Percentiles rank a stretch among this genome's conserved stretches.
Conservation (phyloP, 2,797 vertebrate genomes). For the Aselliscus stoliczkanus region DNA sequence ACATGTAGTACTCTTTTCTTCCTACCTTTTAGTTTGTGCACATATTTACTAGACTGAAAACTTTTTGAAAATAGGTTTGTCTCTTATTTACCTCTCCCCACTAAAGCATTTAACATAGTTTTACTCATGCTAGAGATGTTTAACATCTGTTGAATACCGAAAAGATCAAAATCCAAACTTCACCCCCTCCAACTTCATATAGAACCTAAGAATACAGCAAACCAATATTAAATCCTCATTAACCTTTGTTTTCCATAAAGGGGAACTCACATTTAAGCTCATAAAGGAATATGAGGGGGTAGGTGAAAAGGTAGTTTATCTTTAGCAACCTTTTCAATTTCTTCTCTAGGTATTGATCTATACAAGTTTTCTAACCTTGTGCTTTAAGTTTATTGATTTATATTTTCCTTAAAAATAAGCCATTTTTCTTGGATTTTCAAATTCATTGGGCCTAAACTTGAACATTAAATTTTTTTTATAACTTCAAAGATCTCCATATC, state of each 20-base stretch:
- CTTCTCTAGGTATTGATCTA: background rate
- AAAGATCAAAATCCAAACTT: background rate
- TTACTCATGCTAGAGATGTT: background rate
- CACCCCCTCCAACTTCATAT: background rate
- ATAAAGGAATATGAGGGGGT: background rate
- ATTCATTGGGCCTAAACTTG: background rate
- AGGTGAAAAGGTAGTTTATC: background rate
- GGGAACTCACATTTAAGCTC: constrained; percentile 9
- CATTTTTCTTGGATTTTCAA: background rate
- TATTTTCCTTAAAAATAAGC: background rate
- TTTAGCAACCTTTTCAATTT: background rate
- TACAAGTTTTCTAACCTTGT: background rate
- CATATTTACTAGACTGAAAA: background rate
- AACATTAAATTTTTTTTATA: background rate
- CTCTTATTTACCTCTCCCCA: background rate
- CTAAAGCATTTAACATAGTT: background rate
- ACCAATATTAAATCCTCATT: background rate
- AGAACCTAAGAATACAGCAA: background rate
- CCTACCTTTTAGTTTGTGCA: background rate
- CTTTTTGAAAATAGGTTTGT: background rate
- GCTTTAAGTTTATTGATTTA: background rate
- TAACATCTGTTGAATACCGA: background rate
- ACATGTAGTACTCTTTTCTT: background rate
- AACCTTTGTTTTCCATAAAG: background rate
- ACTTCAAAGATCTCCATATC: background rate